Evolutionary conservation across 2,888 invertebrate genomes (phyloP), one percentile per base, ranked within the genome.

Genomic region (Atherix ibis): DNA sequence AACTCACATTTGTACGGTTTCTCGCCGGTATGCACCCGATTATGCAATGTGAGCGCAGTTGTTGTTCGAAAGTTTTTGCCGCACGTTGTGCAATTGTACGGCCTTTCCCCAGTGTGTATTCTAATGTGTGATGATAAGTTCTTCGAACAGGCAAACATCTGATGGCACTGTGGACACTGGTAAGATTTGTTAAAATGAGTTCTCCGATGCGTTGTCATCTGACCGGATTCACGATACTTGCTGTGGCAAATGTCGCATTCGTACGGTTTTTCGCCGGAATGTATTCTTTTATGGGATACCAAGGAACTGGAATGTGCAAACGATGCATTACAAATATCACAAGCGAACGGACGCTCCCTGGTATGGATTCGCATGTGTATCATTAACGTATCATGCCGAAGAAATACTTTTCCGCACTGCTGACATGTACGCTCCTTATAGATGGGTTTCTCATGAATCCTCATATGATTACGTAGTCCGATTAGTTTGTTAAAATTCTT

Each of bases 51-150:
- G 2, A 40, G 35, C 8, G 37, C 34, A 4, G 40, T 37, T 4
- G 40, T 37, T 3, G 40, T 40, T 9, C 40, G 36, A 18, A 41
- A 41, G 4, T 34, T 18, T 32, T 41, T 41, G 4, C 37, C 36
- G 33, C 41, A 41, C 17, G 32, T 29, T 13, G 28, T 36, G 31
- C 42, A 42, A n/a, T 28, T 35, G 27, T 40, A 42, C 9, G 42
- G 42, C 16, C 36, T 18, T 27, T 42, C 42, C 15, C 38, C 39
- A 3, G 42, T 40, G 26, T 42, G 42, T 4, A 36, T 40, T 3
- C 40, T 25, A 10, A 40, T 18, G 15, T 42, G 42, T 5, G 34
- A 35, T n/a, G 38, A 31, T 6, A 42, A 18, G 10, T 38, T 42
- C 16, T 40, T 40, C 8, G 40, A 40, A 15, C 37, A 37, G 5